Evolutionary conservation across 2,113 vertebrate species (phyloP), one percentile per base, ranked within the genome.

Genomic region (Galemys pyrenaicus): DNA sequence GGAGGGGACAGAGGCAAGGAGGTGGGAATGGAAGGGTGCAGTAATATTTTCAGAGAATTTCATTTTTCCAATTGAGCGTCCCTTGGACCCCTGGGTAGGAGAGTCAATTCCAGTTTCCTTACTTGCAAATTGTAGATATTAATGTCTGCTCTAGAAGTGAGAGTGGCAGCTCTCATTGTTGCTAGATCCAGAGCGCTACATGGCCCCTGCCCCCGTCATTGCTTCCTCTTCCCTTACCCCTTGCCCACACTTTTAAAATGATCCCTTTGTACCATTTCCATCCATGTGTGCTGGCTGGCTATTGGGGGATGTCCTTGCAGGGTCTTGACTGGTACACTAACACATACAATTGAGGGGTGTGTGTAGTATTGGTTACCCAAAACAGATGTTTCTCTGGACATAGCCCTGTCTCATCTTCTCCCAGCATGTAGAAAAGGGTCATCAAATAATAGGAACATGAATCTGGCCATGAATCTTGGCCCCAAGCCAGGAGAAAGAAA

Each of bases 401-500:
- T 2, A 67, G 12, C 1, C 28, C 30, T 9, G 4, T 28, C 12
- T 75, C 64, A 65, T 79, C 64, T 74, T 41, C 35, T 39, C 51
- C 26, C 16, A 83, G 30, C 9, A 68, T 22, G 19, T 37, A 62
- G 44, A 73, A 86, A 70, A 22, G 24, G 9, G 19, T 30, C 49
- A 65, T 80, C 85, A 87, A 28, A 68, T 35, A 37, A 46, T 9
- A 56, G 17, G 37, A 9, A 26, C 28, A 35, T 28, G 81, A 46
- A 65, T 44, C 19, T 56, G 89, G 32, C 35, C 87, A 20, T 2
- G 7, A 51, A 51, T 44, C 44, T 60, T 41, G 64, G 70, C 39
- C 60, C 73, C 49, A 74, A 95, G 62, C 85, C 67, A 60, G 32
- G 51, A 87, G 24, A 70, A 88, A 77, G 54, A 80, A 73, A 84